Conservation (phyloP, 2,113 vertebrate genomes). For the Verasper variegatus region DNA sequence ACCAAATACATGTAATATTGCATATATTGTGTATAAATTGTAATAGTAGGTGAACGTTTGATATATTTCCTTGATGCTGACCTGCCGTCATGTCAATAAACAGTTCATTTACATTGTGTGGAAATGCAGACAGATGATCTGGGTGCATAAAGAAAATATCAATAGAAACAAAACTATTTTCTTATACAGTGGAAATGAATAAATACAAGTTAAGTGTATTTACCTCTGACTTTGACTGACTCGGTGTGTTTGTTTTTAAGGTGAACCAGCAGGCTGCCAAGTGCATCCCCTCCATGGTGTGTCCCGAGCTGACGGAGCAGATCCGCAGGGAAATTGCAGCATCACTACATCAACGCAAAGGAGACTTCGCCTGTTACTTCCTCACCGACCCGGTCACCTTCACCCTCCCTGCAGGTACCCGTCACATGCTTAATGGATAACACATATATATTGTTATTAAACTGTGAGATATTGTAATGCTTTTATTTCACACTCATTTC, state of each 20-base stretch:
- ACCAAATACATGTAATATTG: not conserved
- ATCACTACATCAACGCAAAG: conserved; percentile 95
- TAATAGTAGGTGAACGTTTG: not conserved
- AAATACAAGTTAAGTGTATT: not conserved
- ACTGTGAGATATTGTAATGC: not conserved
- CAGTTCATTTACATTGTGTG: no score
- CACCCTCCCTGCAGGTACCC: conserved; percentile 93
- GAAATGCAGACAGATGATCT: no score
- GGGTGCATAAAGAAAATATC: no score
- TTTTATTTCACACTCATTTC: not conserved
- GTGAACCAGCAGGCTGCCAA: conserved; percentile 95
- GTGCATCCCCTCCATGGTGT: conserved; percentile 97
- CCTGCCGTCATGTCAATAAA: no score
- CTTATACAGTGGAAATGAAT: not conserved
- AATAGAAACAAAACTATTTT: no score
- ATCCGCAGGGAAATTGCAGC: conserved; percentile 95
- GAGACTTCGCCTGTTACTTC: conserved; percentile 97
- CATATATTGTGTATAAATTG: not conserved
- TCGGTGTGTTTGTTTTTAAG: conserved; percentile 64
- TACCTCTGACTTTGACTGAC: no score
- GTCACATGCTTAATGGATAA: not conserved
- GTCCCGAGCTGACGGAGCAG: conserved; percentile 96
- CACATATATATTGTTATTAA: not conserved
- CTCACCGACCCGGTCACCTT: conserved; percentile 96
- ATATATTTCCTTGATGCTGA: not conserved